Evolutionary conservation across 2,113 vertebrate genomes (phyloP).

Genomic region (Typhlomys cinereus): DNA sequence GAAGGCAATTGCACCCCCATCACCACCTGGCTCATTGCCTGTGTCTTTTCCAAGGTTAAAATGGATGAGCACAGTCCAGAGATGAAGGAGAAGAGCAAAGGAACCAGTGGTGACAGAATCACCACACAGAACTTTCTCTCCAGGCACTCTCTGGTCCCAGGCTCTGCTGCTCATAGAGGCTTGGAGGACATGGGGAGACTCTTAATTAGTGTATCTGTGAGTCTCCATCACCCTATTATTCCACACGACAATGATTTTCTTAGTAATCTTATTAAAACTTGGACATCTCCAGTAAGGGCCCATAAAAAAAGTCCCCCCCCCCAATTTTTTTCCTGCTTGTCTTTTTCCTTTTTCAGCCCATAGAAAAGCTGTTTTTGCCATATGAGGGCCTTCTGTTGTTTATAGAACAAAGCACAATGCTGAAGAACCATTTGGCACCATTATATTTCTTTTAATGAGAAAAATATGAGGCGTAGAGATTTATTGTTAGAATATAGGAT

Average conservation of each 20-base stretch:
- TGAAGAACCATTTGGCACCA: slow-evolving; percentile 53
- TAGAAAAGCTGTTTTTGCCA: slow-evolving; percentile 68
- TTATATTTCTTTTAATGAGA: slow-evolving; percentile 60
- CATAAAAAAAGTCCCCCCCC: not conserved
- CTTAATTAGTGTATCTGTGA: not conserved
- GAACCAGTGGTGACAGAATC: not conserved
- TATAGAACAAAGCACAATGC: slow-evolving; percentile 64
- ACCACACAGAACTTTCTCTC: not conserved
- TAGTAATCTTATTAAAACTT: slow-evolving; percentile 64
- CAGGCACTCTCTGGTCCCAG: not conserved
- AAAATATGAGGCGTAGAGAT: slow-evolving; percentile 39
- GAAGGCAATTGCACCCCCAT: no score
- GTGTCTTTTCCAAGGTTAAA: not conserved
- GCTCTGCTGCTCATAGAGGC: not conserved
- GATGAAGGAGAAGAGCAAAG: not conserved
- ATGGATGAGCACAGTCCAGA: not conserved
- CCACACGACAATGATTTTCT: slow-evolving; percentile 25
- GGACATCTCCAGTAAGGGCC: slow-evolving; percentile 20
- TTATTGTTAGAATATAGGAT: slow-evolving; percentile 8
- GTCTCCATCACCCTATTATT: not conserved
- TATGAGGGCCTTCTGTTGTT: slow-evolving; percentile 76
- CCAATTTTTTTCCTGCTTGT: slow-evolving; percentile 21
- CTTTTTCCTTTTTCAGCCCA: slow-evolving; percentile 66
- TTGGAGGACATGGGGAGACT: not conserved
- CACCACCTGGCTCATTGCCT: no score